Conservation (phyloP, 2,113 vertebrate genomes). For the Platanista minor region DNA sequence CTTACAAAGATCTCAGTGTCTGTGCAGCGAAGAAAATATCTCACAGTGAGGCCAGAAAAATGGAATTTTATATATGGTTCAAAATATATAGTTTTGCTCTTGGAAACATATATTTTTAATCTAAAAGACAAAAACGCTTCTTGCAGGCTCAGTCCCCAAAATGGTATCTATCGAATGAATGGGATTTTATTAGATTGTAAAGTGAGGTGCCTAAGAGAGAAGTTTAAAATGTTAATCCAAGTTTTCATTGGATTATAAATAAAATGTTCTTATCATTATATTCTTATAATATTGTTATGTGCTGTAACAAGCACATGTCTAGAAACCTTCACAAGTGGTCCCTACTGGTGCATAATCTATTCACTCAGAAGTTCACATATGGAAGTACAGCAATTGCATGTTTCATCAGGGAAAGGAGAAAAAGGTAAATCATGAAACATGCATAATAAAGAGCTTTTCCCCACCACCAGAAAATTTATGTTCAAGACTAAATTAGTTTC, state of each 20-base stretch:
- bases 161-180: background rate
- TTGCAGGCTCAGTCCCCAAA: background rate
- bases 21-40: background rate
- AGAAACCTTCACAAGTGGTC: constrained; percentile 38
- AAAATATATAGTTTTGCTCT: background rate
- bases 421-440: constrained; percentile 70
- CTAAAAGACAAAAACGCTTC: background rate
- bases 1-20: background rate
- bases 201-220: constrained; percentile 3
- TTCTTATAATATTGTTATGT: too few species aligned
- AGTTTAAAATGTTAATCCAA: constrained; percentile 37
- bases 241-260: constrained; percentile 66
- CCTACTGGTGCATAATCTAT: constrained; percentile 63
- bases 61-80: background rate
- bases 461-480: constrained; percentile 72
- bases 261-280: constrained; percentile 28
- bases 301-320: constrained; percentile 21
- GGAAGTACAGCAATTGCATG: constrained; percentile 33
- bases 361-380: constrained; percentile 61
- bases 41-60: background rate
- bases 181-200: background rate
- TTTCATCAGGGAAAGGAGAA: constrained; percentile 69
- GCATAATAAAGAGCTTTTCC: constrained; percentile 67
- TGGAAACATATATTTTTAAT: background rate
- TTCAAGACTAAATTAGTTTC: constrained; percentile 78